Percentiles rank a stretch among this genome's conserved stretches.
Conservation (phyloP, 2,797 vertebrate species). For the Pangasius sanitwongsei region DNA sequence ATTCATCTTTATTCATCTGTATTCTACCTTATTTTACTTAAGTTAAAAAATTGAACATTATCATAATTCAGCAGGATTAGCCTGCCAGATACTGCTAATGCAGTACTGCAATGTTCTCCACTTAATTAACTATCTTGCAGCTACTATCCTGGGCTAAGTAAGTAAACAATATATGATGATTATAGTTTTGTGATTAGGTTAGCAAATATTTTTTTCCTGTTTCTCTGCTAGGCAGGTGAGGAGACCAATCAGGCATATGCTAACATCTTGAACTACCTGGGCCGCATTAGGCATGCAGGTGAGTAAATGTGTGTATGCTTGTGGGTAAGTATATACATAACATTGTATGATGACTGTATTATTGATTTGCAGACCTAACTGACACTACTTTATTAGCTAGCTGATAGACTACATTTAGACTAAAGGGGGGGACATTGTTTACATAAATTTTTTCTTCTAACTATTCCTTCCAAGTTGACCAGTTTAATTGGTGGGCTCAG, state of each 20-base stretch:
- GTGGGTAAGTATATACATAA: neutral
- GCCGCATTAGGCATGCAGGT: conserved; percentile 80
- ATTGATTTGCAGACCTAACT: neutral
- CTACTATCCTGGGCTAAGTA: neutral
- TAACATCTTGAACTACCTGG: conserved; percentile 82
- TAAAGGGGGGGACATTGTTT: neutral
- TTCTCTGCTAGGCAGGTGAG: conserved; percentile 75
- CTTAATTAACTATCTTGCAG: neutral
- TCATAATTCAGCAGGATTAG: neutral
- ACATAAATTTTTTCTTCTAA: neutral
- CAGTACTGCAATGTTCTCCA: neutral
- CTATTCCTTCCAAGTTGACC: neutral
- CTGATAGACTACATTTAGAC: neutral
- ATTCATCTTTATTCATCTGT: neutral
- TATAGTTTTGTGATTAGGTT: neutral
- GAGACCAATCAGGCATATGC: conserved; percentile 79
- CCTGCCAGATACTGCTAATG: neutral
- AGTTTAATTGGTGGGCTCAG: neutral
- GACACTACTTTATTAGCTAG: neutral
- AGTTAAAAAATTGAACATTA: neutral
- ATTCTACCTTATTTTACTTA: neutral
- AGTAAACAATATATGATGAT: neutral
- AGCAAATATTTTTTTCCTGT: neutral
- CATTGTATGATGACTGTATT: neutral
- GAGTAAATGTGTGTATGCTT: conserved; percentile 9